Evolutionary conservation across 2,888 invertebrate species (phyloP).

Genomic region (Argynnis bischoffii): DNA sequence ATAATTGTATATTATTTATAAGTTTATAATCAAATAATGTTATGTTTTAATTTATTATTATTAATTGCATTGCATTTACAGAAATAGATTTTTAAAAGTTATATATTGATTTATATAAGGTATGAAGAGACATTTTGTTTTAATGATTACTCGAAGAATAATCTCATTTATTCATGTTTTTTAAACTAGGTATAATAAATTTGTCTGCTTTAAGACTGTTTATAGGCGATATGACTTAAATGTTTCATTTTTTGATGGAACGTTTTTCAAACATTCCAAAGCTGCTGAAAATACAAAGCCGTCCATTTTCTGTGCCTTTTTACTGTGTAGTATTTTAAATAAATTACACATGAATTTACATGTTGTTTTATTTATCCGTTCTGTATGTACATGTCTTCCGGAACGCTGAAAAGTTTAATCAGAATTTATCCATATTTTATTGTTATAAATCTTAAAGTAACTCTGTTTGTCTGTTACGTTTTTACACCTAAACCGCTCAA

Average conservation of each 20-base stretch:
- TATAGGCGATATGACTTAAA: conserved; percentile 16
- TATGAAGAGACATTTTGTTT: too few species aligned
- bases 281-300: conserved; percentile 30
- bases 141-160: too few species aligned
- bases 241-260: too few species aligned
- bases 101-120: too few species aligned
- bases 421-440: not conserved
- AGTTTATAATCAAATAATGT: too few species aligned
- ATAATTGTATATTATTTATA: too few species aligned
- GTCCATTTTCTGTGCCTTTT: conserved; percentile 50
- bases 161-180: not conserved
- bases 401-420: conserved; percentile 44
- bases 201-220: conserved; percentile 4
- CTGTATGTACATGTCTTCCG: conserved; percentile 41
- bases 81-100: too few species aligned
- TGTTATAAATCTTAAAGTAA: not conserved
- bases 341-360: conserved; percentile 36
- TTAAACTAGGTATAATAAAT: not conserved
- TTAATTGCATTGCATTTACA: too few species aligned
- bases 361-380: conserved; percentile 45
- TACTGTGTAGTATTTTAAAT: conserved; percentile 36
- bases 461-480: too few species aligned
- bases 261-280: conserved; percentile 39
- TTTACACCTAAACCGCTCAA: too few species aligned
- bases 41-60: too few species aligned